Evolutionary conservation across 2,888 invertebrate species (phyloP).

Genomic region (Horisme vitalbata): DNA sequence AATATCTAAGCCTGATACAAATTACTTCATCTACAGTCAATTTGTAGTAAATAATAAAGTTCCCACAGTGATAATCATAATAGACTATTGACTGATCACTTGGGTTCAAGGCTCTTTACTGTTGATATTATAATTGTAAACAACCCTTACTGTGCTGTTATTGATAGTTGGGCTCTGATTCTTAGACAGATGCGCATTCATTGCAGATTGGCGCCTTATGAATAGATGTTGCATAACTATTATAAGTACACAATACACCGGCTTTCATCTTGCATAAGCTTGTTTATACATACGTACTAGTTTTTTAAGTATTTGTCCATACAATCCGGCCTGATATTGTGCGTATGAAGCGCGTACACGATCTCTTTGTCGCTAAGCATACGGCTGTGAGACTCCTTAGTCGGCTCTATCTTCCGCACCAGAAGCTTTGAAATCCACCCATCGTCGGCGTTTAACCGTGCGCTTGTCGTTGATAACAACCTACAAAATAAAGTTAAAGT

Average conservation of each 20-base stretch:
- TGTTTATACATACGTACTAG: conserved; percentile 87
- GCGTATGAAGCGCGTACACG: conserved; percentile 97
- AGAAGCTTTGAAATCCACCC: conserved; percentile 95
- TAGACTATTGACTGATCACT: conserved; percentile 20
- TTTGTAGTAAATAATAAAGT: conserved; percentile 7
- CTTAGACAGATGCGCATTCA: too few species aligned
- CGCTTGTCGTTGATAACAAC: conserved; percentile 66
- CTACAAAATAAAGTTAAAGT: conserved; percentile 55
- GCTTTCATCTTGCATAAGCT: conserved; percentile 38
- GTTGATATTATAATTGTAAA: conserved; percentile 44
- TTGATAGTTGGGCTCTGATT: too few species aligned
- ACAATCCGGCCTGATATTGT: conserved; percentile 95
- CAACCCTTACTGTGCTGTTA: too few species aligned
- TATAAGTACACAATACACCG: conserved; percentile 47
- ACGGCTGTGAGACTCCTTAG: conserved; percentile 97
- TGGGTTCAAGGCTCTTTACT: conserved; percentile 50
- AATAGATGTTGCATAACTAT: conserved; percentile 74
- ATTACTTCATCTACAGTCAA: background rate
- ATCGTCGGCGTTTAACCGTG: conserved; percentile 79
- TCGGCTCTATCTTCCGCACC: conserved; percentile 95
- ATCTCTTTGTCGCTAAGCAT: conserved; percentile 98
- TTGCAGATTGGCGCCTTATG: too few species aligned
- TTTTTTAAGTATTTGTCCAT: conserved; percentile 93
- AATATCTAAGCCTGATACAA: too few species aligned
- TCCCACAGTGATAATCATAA: conserved; percentile 11